A percentile compares a stretch with the other conserved stretches of the same genome.
These are phyloP conservation scores for Drosophila nr. perissopoda DNA, from an alignment of 2,888 invertebrate species.

Conservation along the genomic window DNA sequence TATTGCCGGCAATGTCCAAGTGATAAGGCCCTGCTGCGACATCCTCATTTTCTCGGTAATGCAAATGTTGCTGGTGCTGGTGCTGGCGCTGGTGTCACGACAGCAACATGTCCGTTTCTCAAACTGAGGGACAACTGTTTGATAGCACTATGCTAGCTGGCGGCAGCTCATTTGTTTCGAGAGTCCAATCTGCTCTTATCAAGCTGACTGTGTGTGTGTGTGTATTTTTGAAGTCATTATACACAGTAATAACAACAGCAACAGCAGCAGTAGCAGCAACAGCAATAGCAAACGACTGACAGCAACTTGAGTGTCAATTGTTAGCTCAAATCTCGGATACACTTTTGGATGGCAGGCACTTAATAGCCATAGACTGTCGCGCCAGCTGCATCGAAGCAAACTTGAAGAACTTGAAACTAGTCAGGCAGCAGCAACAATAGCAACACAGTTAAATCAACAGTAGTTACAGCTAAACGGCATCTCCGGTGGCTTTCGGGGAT, in stretches of 20 bases:
- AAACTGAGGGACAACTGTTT: constrained; percentile 28
- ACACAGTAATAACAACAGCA: constrained; percentile 2
- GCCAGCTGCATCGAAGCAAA: constrained; percentile 44
- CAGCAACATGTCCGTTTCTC: constrained; percentile 30
- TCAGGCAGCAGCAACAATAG: constrained; percentile 15
- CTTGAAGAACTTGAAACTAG: constrained; percentile 19
- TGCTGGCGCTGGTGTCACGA: constrained; percentile 8
- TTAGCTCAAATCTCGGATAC: constrained; percentile 59
- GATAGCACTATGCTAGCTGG: constrained; percentile 31
- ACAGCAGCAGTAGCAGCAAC: not conserved
- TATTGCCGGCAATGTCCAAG: constrained; percentile 19
- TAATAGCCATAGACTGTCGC: constrained; percentile 33
- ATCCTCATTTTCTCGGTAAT: constrained; percentile 15
- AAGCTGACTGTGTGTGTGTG: constrained; percentile 6
- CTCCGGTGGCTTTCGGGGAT: constrained; percentile 49
- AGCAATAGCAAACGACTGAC: constrained; percentile 30
- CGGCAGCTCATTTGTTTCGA: constrained; percentile 32
- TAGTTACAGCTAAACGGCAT: constrained; percentile 68
- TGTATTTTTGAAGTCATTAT: constrained; percentile 40
- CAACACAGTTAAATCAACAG: constrained; percentile 44
- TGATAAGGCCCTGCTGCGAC: constrained; percentile 37
- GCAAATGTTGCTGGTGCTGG: constrained; percentile 36
- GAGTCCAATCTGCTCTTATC: constrained; percentile 46
- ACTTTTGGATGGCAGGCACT: constrained; percentile 59
- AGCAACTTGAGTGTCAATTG: constrained; percentile 59